Evolutionary conservation across 2,888 invertebrate species (phyloP).

Genomic region (Lasiommata megera): DNA sequence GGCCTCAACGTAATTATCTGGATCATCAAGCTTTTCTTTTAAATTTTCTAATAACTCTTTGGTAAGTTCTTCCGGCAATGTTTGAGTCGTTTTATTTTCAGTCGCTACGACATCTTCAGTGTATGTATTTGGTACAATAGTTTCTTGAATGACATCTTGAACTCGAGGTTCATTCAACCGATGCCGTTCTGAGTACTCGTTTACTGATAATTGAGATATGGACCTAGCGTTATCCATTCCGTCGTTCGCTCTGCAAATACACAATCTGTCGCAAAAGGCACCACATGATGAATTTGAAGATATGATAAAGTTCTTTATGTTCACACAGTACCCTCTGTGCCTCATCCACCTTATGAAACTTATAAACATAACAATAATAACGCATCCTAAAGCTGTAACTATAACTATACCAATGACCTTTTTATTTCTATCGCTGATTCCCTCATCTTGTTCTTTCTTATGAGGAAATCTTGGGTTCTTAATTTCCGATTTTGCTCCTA

Average conservation of each 20-base stretch:
- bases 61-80: constrained; percentile 87
- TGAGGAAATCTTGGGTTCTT: constrained; percentile 74
- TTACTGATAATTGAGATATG: constrained; percentile 81
- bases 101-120: constrained; percentile 52
- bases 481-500: constrained; percentile 54
- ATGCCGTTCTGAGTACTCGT: constrained; percentile 84
- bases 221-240: constrained; percentile 82
- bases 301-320: constrained; percentile 61
- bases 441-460: constrained; percentile 44
- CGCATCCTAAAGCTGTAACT: constrained; percentile 73
- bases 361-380: constrained; percentile 77
- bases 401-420: constrained; percentile 76
- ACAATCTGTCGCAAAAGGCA: constrained; percentile 60
- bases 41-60: constrained; percentile 86
- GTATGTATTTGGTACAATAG: constrained; percentile 50
- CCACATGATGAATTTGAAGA: constrained; percentile 63
- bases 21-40: constrained; percentile 85
- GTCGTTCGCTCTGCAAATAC: constrained; percentile 63
- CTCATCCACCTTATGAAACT: constrained; percentile 81
- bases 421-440: constrained; percentile 56
- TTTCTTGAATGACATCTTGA: constrained; percentile 60
- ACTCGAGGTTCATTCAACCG: constrained; percentile 80
- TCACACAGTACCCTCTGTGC: constrained; percentile 77
- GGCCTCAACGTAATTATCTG: constrained; percentile 87
- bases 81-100: constrained; percentile 85